These are phyloP conservation scores for Probaryconus sp. DNA, from an alignment of 1,140 invertebrate genomes.

Conservation along the genomic window DNA sequence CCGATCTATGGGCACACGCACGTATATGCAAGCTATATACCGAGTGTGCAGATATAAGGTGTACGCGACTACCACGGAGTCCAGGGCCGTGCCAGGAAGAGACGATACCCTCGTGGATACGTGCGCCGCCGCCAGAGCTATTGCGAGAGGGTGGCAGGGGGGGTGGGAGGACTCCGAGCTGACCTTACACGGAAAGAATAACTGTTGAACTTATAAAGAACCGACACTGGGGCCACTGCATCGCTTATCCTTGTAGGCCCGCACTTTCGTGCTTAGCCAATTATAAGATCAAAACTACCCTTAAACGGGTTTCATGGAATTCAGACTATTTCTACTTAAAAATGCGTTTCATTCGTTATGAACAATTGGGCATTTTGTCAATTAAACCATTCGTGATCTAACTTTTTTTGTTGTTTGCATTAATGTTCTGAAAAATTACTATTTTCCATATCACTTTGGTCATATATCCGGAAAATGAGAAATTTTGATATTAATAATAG, in stretches of 20 bases:
- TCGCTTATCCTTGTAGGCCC: not conserved
- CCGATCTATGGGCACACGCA: conserved; percentile 50
- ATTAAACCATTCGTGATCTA: too few species aligned
- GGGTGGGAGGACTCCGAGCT: conserved; percentile 6
- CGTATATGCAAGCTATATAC: conserved; percentile 38
- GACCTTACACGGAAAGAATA: conserved; percentile 54
- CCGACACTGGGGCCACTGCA: not conserved
- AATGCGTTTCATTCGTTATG: too few species aligned
- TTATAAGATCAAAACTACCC: too few species aligned
- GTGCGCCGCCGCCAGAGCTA: conserved; percentile 18
- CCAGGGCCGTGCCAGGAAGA: conserved; percentile 48
- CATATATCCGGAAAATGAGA: too few species aligned
- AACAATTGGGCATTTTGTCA: too few species aligned
- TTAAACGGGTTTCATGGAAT: too few species aligned
- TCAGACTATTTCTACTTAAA: too few species aligned
- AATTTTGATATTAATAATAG: too few species aligned
- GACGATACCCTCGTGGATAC: conserved; percentile 43
- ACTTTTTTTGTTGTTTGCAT: too few species aligned
- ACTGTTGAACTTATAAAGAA: conserved; percentile 47
- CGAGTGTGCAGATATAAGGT: conserved; percentile 42
- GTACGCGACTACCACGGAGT: conserved; percentile 35
- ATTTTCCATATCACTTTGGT: too few species aligned
- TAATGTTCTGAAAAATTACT: too few species aligned
- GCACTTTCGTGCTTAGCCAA: too few species aligned
- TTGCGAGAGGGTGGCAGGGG: not conserved